Evolutionary conservation across 1,140 invertebrate species (phyloP).

Genomic region (Leptinotarsa lineolata): DNA sequence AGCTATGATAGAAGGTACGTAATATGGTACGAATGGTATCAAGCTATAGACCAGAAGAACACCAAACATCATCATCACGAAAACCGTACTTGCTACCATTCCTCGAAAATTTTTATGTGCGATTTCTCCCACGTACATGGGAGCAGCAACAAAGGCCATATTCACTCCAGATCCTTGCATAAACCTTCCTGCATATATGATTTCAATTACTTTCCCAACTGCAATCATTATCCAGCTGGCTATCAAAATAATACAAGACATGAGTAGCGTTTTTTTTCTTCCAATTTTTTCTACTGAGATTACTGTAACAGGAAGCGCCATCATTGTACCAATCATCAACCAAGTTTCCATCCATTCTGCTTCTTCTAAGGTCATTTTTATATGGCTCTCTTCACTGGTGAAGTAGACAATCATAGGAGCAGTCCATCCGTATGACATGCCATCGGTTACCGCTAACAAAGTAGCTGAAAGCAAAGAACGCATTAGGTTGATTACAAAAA

Average conservation of each 20-base stretch:
- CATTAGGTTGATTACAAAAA: background rate
- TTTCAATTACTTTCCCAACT: slow-evolving; percentile 52
- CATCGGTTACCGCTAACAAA: slow-evolving; percentile 46
- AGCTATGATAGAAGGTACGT: slow-evolving; percentile 38
- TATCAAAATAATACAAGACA: slow-evolving; percentile 63
- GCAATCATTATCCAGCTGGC: slow-evolving; percentile 66
- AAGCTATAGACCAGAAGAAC: slow-evolving; percentile 48
- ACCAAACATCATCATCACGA: slow-evolving; percentile 48
- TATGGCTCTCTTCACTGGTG: slow-evolving; percentile 46
- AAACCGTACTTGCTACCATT: slow-evolving; percentile 45
- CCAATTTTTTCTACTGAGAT: slow-evolving; percentile 65
- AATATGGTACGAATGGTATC: slow-evolving; percentile 28
- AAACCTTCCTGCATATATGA: slow-evolving; percentile 59
- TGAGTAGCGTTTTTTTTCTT: slow-evolving; percentile 64
- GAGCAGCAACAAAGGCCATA: slow-evolving; percentile 49
- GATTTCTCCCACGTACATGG: slow-evolving; percentile 53
- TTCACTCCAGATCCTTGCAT: slow-evolving; percentile 44
- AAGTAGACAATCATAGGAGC: slow-evolving; percentile 64
- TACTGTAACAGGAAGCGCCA: slow-evolving; percentile 62
- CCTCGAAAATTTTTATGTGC: slow-evolving; percentile 51
- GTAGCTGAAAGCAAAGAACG: slow-evolving; percentile 34
- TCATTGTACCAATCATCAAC: slow-evolving; percentile 64
- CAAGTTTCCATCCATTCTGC: slow-evolving; percentile 67
- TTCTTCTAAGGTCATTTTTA: slow-evolving; percentile 50
- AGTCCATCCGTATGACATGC: slow-evolving; percentile 63